Conservation (phyloP, 2,888 invertebrate genomes). For the Cataglyphis livida region DNA sequence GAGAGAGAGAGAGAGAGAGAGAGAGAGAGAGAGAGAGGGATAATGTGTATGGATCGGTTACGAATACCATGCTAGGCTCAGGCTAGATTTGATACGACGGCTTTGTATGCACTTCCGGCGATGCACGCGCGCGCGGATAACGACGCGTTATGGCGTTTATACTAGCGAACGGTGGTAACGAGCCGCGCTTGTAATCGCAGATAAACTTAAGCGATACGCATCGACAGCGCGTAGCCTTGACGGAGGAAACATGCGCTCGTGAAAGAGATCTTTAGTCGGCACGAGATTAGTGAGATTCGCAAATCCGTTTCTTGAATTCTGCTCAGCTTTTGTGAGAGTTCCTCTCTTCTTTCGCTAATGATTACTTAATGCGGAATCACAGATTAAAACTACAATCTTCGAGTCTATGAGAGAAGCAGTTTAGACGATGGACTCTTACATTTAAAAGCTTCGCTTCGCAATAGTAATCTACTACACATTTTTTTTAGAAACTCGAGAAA, state of each 20-base stretch:
- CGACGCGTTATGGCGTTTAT: conserved; percentile 41
- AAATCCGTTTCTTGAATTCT: conserved; percentile 14
- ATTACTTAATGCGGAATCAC: conserved; percentile 47
- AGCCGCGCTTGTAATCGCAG: conserved; percentile 46
- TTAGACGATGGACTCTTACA: conserved; percentile 39
- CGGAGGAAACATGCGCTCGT: not conserved
- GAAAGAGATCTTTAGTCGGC: conserved; percentile 10
- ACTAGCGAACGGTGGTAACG: conserved; percentile 50
- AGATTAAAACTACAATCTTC: conserved; percentile 29
- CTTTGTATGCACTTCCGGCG: conserved; percentile 60
- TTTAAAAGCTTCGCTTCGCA: conserved; percentile 37
- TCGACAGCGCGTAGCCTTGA: conserved; percentile 18
- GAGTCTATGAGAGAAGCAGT: conserved; percentile 15
- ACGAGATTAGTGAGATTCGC: not conserved
- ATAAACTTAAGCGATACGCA: conserved; percentile 18
- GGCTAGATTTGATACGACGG: conserved; percentile 66
- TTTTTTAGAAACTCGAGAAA: conserved; percentile 20
- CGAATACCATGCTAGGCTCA: conserved; percentile 56
- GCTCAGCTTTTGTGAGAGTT: not conserved
- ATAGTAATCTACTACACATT: conserved; percentile 22
- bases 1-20: not conserved
- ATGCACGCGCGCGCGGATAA: conserved; percentile 41
- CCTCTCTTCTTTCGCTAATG: conserved; percentile 27
- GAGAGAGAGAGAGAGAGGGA: conserved; percentile 43
- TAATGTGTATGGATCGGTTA: conserved; percentile 59